phyloP scores from a whole-genome alignment of 2,113 vertebrate species.

The Mugil cephalus region DNA sequence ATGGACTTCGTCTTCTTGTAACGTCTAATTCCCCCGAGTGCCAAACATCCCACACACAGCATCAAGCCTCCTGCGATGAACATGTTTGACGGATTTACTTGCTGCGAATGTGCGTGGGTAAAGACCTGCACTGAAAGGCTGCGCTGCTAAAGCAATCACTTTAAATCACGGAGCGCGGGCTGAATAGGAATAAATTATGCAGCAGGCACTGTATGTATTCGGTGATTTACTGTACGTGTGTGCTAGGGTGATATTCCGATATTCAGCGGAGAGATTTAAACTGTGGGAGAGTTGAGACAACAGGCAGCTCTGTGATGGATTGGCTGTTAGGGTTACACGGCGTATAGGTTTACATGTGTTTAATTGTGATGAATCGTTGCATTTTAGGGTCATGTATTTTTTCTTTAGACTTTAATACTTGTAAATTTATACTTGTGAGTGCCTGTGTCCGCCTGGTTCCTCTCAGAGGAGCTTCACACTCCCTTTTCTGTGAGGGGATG shows the following conservation, averaged over 20 bases:
- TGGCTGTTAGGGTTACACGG: constrained; percentile 53
- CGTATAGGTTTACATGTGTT: constrained; percentile 61
- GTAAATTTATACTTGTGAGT: constrained; percentile 21
- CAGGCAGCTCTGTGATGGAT: constrained; percentile 56
- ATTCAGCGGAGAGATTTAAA: constrained; percentile 52
- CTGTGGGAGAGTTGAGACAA: constrained; percentile 48
- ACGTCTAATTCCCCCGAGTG: background rate
- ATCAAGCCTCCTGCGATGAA: constrained; percentile 37
- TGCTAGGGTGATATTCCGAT: constrained; percentile 42
- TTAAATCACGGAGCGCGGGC: constrained; percentile 54
- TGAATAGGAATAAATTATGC: constrained; percentile 42
- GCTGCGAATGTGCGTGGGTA: constrained; percentile 62
- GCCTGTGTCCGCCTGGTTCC: constrained; percentile 18
- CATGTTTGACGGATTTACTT: constrained; percentile 56
- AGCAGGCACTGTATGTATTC: constrained; percentile 34
- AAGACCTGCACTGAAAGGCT: constrained; percentile 34
- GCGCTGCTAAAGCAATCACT: constrained; percentile 64
- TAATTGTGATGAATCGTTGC: constrained; percentile 63
- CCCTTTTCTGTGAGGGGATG: constrained; percentile 44
- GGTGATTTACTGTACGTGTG: constrained; percentile 61
- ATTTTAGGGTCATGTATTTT: constrained; percentile 14
- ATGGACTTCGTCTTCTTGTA: constrained; percentile 7
- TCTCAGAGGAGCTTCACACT: constrained; percentile 16
- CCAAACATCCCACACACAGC: constrained; percentile 35
- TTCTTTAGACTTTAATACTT: constrained; percentile 8